Evolutionary conservation across 2,113 vertebrate genomes (phyloP).

Genomic region (Fulica atra): DNA sequence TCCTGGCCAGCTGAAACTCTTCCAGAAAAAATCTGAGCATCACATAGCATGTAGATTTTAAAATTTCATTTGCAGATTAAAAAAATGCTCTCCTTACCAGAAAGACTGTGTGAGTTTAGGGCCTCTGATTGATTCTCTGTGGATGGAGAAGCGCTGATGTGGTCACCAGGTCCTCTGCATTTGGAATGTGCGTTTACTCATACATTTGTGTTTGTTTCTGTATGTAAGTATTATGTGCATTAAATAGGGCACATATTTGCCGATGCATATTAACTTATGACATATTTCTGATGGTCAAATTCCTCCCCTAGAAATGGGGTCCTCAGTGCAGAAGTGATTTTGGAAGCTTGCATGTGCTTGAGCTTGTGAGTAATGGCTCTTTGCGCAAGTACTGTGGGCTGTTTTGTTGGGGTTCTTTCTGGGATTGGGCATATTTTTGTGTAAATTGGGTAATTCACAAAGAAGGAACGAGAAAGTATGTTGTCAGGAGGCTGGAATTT

Average conservation of each 20-base stretch:
- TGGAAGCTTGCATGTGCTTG: neutral
- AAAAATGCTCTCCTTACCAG: neutral
- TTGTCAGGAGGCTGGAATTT: conserved; percentile 17
- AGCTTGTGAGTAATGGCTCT: neutral
- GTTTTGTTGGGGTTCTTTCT: neutral
- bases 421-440: neutral
- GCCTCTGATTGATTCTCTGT: neutral
- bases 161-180: neutral
- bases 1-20: neutral
- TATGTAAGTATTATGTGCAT: neutral
- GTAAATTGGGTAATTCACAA: neutral
- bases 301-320: neutral
- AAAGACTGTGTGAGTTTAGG: neutral
- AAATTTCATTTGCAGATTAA: neutral
- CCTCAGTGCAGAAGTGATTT: neutral
- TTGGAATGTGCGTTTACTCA: neutral
- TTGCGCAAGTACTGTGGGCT: neutral
- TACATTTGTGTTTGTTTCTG: neutral
- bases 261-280: neutral
- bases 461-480: neutral
- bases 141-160: neutral
- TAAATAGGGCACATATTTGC: neutral
- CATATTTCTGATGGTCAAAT: neutral
- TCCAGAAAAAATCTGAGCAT: neutral
- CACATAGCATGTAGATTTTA: neutral